Evolutionary conservation across 2,888 invertebrate species (phyloP).

Genomic region (Dermolepida albohirtum): DNA sequence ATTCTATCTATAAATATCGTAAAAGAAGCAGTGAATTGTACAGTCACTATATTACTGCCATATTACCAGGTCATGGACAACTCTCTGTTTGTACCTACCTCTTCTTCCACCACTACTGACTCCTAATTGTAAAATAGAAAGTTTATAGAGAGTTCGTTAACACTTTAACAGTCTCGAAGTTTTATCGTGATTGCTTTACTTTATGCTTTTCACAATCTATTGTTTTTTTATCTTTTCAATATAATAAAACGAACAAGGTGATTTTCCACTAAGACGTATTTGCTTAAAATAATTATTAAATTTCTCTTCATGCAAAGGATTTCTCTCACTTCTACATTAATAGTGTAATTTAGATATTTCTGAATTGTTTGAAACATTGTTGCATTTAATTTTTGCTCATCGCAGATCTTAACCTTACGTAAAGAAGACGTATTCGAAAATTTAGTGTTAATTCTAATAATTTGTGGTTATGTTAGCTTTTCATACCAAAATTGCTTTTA

Average conservation of each 20-base stretch:
- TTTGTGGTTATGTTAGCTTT: no score
- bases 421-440: no score
- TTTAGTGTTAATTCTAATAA: no score
- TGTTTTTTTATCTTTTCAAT: constrained; percentile 15
- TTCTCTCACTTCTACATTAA: no score
- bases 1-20: neutral
- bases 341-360: no score
- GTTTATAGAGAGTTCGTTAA: constrained; percentile 56
- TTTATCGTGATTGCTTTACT: constrained; percentile 24
- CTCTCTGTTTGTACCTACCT: constrained; percentile 8
- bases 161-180: constrained; percentile 45
- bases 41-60: constrained; percentile 2
- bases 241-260: neutral
- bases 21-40: constrained; percentile 8
- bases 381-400: no score
- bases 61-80: constrained; percentile 41
- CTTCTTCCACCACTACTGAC: neutral
- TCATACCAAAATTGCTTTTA: no score
- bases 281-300: no score
- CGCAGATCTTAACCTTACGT: no score
- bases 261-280: no score
- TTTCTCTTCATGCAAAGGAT: no score
- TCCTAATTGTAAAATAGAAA: constrained; percentile 58
- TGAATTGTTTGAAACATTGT: no score
- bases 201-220: constrained; percentile 17